Base-by-base conservation (phyloP, 2,113 vertebrate species). In the Tamias sibiricus region DNA sequence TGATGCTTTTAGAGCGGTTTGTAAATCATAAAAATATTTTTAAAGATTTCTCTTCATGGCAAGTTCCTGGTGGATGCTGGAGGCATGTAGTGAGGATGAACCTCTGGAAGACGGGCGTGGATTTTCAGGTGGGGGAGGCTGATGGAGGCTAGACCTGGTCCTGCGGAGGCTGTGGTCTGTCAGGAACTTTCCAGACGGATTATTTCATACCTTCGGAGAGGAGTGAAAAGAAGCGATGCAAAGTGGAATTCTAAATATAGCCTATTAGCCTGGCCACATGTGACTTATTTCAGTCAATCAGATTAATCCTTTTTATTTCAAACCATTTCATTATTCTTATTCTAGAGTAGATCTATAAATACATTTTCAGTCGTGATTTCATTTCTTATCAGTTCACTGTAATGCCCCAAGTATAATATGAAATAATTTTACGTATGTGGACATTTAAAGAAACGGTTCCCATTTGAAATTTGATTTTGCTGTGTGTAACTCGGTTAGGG, bases 281-380 rank as follows among this genome's bases (percentile, higher is more conserved):
- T 6, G 49, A 62, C 28, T 57, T 76, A 77, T 71, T 84, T 80
- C 22, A 64, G 54, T 47, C 64, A 77, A 64, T 80, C 59, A 74
- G 89, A 85, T 47, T 76, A 93, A 85, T 93, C 44, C 44, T 68
- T 84, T 69, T 75, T 54, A 84, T 90, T 93, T 95, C n/a, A 87
- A 91, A 35, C 37, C 40, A n/a, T 91, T 80, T 95, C 49, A 79
- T 91, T 77, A 77, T 79, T 81, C 86, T 64, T 72, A 83, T 86
- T 90, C 72, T 37, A 74, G 47, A 91, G 54, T 30, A 57, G 85
- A 54, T 66, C 83, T 89, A 17, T 62, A 66, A 95, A 94, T 64
- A 42, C 12, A 47, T 94, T 96, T 91, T 85, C 2, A 4, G 17
- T 42, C 94, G 44, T 44, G 40, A n/a, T 95, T 95, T 88, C 80